A percentile compares a stretch with the other conserved stretches of the same genome.
Conservation (phyloP, 2,888 invertebrate genomes). For the Drosophila picticornis region DNA sequence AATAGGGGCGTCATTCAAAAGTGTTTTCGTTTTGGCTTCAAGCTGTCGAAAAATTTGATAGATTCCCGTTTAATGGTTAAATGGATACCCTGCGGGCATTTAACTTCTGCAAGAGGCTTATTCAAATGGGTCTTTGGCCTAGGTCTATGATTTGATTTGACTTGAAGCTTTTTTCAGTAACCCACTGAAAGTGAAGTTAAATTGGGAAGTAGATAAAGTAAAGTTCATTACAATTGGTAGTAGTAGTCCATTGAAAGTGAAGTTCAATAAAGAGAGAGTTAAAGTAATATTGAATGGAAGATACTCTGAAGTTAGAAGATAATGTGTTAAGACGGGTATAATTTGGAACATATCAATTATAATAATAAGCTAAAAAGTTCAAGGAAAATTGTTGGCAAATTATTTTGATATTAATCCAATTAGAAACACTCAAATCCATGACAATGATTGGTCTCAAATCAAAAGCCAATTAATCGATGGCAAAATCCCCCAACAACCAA, state of each 20-base stretch:
- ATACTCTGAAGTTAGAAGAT: not conserved
- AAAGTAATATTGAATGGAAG: not conserved
- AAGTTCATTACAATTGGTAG: not conserved
- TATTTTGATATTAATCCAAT: conserved; percentile 34
- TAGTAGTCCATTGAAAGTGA: not conserved
- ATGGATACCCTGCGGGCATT: not conserved
- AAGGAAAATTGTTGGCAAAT: conserved; percentile 17
- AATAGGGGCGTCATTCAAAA: conserved; percentile 37
- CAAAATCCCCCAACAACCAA: not conserved
- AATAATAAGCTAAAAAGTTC: not conserved
- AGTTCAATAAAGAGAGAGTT: not conserved
- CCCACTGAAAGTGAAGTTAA: conserved; percentile 10
- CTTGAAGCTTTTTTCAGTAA: not conserved
- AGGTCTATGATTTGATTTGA: not conserved
- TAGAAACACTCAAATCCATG: conserved; percentile 18
- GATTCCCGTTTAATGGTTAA: conserved; percentile 25
- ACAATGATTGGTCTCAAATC: conserved; percentile 12
- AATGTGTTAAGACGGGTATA: not conserved
- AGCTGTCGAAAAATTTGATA: conserved; percentile 10
- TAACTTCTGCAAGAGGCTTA: conserved; percentile 4
- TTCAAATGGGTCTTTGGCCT: not conserved
- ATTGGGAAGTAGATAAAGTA: not conserved
- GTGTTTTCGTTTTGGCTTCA: conserved; percentile 14
- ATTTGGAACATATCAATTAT: not conserved
- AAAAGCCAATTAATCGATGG: conserved; percentile 30